Base-by-base conservation (phyloP, 2,888 invertebrate species). In the Drosophila kuntzei region DNA sequence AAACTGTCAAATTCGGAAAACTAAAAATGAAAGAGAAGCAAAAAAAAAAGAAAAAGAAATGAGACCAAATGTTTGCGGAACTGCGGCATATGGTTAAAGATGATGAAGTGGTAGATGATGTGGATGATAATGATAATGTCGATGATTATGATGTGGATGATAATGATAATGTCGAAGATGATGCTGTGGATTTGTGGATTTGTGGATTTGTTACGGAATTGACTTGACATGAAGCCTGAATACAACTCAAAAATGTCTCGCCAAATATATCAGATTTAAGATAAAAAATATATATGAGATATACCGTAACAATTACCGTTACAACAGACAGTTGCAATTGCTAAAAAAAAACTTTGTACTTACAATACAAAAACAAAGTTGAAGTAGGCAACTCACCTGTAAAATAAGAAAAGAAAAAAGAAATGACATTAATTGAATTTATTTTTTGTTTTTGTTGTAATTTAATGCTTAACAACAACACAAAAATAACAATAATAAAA, bases 1-100 rank as follows among this genome's bases (percentile, higher is more conserved):
- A 86, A 86, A 76, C 87, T 81, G 81, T 81, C 89, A 88, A 64
- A 70, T 58, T 60, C 27, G 27, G 20, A 14, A 47, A 44, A 54
- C 14, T 44, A 47, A 16, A 53, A 65, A 58, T 34, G n/a, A 63
- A 62, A 72, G 50, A 58, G 32, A 34, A 4, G 2, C 1, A n/a
- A 36, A 14, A 34, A 20, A n/a, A 3, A 12, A 39, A 34, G 53
- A 39, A 34, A 49, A 37, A 36, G 39, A 53, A 60, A 43, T 6
- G 14, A 34, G 16, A 3, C 44, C 36, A 59, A 77, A 70, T 49
- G 37, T 59, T 43, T 37, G 76, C 55, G 51, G 76, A 70, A 70
- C 60, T 57, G 61, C 32, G 16, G 51, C 77, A 71, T 41, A 53
- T 53, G 76, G 50, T 12, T 8, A 37, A 39, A 16, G 22, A 58